A percentile compares a stretch with the other conserved stretches of the same genome.
Evolutionary conservation across 2,113 vertebrate genomes (phyloP).

Genomic region (Sander vitreus): DNA sequence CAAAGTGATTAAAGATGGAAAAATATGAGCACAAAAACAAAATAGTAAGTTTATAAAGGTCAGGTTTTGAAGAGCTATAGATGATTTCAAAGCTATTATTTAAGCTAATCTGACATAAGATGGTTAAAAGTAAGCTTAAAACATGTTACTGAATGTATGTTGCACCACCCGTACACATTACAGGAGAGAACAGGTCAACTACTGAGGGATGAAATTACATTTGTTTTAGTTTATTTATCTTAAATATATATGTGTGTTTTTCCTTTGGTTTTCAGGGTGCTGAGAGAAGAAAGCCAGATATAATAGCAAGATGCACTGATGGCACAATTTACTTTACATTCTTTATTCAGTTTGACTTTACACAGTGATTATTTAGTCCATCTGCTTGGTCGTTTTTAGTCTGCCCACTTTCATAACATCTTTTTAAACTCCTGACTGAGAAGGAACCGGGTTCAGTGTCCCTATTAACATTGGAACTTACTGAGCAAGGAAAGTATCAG

Average conservation of each 20-base stretch:
- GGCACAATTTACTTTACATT: background rate
- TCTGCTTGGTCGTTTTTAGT: constrained; percentile 14
- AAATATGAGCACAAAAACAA: background rate
- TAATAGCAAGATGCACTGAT: too few species aligned
- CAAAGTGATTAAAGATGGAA: background rate
- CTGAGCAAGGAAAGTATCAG: background rate
- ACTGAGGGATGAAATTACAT: background rate
- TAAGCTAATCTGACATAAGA: background rate
- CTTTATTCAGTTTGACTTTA: background rate
- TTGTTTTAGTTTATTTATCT: background rate
- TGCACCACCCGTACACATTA: background rate
- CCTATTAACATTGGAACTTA: background rate
- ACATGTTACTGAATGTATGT: background rate
- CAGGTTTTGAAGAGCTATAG: background rate
- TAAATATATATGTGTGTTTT: background rate
- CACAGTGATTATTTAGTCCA: background rate
- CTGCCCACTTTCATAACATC: background rate
- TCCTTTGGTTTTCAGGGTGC: background rate
- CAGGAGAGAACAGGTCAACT: background rate
- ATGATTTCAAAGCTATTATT: background rate
- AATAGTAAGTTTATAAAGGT: background rate
- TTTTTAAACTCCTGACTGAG: constrained; percentile 1
- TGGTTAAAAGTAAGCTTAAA: background rate
- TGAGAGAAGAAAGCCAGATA: background rate
- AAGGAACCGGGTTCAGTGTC: background rate